Conservation (phyloP, 2,888 invertebrate genomes). For the Margaritifera margaritifera region DNA sequence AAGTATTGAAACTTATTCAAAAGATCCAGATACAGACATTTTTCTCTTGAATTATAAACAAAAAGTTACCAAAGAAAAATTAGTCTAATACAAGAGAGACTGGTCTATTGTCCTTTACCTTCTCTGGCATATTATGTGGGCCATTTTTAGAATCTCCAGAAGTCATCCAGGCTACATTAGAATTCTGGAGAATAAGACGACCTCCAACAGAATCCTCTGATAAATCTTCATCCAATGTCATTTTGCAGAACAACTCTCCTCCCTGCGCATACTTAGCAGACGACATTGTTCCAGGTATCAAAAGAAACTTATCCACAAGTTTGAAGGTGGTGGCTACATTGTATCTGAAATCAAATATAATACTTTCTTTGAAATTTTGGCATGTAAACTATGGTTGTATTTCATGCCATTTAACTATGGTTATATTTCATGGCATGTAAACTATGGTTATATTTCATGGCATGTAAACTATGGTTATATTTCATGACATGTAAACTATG, state of each 20-base stretch:
- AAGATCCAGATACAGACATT: not conserved
- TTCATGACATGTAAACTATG: too few relatives aligned
- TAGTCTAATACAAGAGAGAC: not conserved
- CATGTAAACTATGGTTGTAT: too few relatives aligned
- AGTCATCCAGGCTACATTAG: constrained; percentile 80
- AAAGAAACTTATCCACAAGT: constrained; percentile 80
- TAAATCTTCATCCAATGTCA: constrained; percentile 82
- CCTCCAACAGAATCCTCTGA: constrained; percentile 89
- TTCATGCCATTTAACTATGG: too few relatives aligned
- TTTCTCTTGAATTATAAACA: not conserved
- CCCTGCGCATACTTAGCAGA: constrained; percentile 84
- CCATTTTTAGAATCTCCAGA: constrained; percentile 37
- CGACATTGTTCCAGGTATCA: constrained; percentile 77
- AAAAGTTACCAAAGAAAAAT: not conserved
- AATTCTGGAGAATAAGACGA: constrained; percentile 84
- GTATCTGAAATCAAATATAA: constrained; percentile 73
- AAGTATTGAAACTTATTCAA: not conserved
- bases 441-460: too few relatives aligned
- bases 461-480: too few relatives aligned
- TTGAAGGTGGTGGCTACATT: constrained; percentile 80
- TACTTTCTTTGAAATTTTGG: not conserved
- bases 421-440: too few relatives aligned
- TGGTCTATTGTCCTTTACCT: constrained; percentile 27
- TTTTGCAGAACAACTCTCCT: constrained; percentile 84
- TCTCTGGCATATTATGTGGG: constrained; percentile 34